phyloP scores from a whole-genome alignment of 2,113 vertebrate genomes.

The Pollimyrus isidori region DNA sequence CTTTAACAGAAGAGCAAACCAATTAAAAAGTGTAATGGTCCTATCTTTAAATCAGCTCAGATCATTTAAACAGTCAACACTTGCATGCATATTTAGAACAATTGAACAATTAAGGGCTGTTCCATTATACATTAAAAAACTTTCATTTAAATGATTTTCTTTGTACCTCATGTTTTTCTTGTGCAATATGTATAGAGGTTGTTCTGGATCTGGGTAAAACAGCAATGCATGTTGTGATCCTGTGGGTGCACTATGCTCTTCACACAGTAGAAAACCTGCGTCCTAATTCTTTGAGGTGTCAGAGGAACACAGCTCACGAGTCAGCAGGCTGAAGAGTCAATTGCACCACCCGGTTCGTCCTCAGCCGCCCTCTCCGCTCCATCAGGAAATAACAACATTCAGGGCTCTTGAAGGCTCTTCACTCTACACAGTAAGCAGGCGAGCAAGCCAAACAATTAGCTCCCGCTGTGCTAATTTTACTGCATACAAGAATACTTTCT shows the following conservation, averaged over 20 bases:
- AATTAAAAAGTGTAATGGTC: slow-evolving; percentile 31
- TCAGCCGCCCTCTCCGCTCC: not conserved
- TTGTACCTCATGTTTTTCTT: not conserved
- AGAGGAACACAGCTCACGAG: not conserved
- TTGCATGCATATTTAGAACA: not conserved
- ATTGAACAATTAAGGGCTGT: not conserved
- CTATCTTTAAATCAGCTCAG: not conserved
- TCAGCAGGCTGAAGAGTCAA: not conserved
- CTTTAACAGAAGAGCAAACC: slow-evolving; percentile 25
- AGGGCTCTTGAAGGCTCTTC: not conserved
- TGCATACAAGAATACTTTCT: not conserved
- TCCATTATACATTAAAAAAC: not conserved
- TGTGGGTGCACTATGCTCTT: not conserved
- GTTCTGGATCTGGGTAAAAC: not conserved
- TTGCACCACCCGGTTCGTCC: not conserved
- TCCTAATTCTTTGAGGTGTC: not conserved
- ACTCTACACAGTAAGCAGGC: not conserved
- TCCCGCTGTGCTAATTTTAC: not conserved
- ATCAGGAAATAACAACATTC: not conserved
- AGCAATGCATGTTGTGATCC: not conserved
- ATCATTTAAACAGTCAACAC: slow-evolving; percentile 6
- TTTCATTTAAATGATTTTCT: not conserved
- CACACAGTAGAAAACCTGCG: not conserved
- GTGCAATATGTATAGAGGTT: not conserved
- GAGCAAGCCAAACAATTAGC: not conserved